phyloP scores from a whole-genome alignment of 2,113 vertebrate genomes.

The Syrmaticus mikado region DNA sequence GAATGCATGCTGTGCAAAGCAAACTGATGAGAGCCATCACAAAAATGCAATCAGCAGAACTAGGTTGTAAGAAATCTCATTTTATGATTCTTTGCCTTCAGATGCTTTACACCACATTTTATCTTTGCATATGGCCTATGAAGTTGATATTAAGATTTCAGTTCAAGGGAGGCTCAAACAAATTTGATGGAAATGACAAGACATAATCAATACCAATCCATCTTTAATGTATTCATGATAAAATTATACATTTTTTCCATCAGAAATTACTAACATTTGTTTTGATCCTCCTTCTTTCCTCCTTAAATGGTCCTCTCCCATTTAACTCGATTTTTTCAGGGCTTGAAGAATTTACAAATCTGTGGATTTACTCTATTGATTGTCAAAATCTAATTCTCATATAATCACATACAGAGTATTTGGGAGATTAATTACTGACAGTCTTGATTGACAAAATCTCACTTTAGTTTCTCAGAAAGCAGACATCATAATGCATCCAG shows the following conservation, averaged over 20 bases:
- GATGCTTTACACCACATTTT: not conserved
- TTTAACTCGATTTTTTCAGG: not conserved
- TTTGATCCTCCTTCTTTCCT: not conserved
- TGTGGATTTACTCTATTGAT: not conserved
- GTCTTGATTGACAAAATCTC: not conserved
- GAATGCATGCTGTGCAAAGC: constrained; percentile 74
- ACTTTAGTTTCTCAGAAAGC: not conserved
- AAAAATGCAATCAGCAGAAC: constrained; percentile 79
- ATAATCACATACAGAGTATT: not conserved
- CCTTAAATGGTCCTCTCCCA: not conserved
- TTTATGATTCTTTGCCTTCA: not conserved
- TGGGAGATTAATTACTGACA: not conserved
- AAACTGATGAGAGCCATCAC: constrained; percentile 77
- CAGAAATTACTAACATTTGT: not conserved
- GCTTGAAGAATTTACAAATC: not conserved
- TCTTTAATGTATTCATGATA: not conserved
- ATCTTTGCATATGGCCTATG: not conserved
- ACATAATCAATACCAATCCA: not conserved
- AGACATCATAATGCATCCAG: not conserved
- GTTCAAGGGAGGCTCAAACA: not conserved
- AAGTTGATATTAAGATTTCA: not conserved
- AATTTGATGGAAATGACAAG: not conserved
- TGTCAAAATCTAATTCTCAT: not conserved
- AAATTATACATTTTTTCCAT: not conserved
- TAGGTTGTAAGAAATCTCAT: constrained; percentile 75